Percentiles rank a stretch among this genome's conserved stretches.
Conservation (phyloP, 2,797 vertebrate species). For the Microhierax caerulescens region DNA sequence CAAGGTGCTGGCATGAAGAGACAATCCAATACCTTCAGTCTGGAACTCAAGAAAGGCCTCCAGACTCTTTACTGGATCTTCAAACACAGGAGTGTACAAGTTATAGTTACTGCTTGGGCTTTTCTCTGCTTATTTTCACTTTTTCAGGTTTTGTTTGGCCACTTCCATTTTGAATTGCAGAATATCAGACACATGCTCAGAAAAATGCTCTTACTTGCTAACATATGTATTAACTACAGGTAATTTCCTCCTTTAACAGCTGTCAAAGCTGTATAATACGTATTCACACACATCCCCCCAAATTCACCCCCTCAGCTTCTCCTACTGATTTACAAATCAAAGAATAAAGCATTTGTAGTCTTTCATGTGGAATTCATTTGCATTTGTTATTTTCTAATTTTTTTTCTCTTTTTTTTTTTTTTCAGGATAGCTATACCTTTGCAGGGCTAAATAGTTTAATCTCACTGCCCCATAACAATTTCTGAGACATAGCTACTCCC, state of each 20-base stretch:
- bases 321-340: not conserved
- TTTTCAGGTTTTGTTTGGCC: not conserved
- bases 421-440: not conserved
- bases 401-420: slow-evolving; percentile 29
- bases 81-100: not conserved
- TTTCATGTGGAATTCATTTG: not conserved
- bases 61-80: not conserved
- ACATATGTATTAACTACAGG: not conserved
- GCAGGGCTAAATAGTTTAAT: not conserved
- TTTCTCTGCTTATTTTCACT: not conserved
- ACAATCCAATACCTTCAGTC: not conserved
- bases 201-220: not conserved
- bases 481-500: not conserved
- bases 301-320: not conserved
- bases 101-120: not conserved
- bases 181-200: not conserved
- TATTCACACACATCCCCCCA: not conserved
- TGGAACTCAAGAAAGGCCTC: not conserved
- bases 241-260: not conserved
- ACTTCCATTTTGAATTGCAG: not conserved
- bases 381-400: not conserved
- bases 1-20: not conserved
- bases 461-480: not conserved
- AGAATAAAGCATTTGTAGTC: not conserved
- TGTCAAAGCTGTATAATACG: not conserved